phyloP scores from a whole-genome alignment of 2,113 vertebrate species.

The Gorsachius goisagi region DNA sequence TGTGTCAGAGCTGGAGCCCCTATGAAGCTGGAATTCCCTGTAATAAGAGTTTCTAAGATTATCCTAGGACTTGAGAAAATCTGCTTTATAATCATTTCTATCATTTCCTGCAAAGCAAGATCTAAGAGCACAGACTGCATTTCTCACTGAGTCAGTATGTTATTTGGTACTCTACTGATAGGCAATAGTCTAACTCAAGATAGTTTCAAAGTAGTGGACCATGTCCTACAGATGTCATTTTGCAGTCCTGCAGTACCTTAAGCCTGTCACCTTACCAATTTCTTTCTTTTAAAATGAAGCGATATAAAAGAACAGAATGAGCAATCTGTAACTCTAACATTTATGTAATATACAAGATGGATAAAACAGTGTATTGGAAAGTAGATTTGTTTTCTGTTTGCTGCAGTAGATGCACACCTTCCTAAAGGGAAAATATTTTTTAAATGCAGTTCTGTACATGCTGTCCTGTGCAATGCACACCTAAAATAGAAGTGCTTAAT shows the following conservation, averaged over 20 bases:
- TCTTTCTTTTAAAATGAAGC: background rate
- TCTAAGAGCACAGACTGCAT: background rate
- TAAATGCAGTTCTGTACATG: background rate
- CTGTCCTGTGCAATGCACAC: background rate
- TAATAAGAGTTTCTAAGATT: slow-evolving; percentile 11
- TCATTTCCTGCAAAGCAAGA: background rate
- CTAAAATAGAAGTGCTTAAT: background rate
- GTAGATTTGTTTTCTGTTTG: background rate
- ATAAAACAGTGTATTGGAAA: background rate
- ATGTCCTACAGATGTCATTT: background rate
- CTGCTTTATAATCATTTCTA: background rate
- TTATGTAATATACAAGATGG: background rate
- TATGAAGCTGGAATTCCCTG: background rate
- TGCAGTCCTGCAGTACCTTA: background rate
- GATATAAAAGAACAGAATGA: background rate
- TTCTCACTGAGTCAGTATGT: background rate
- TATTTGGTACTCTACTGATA: background rate
- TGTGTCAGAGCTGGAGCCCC: background rate
- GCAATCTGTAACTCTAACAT: background rate
- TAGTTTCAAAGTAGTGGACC: background rate
- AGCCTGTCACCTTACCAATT: background rate
- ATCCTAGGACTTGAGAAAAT: background rate
- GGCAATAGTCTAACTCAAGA: background rate
- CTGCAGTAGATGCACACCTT: background rate
- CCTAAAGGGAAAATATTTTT: background rate